phyloP scores from a whole-genome alignment of 2,797 vertebrate genomes.

The Halcyon badia region DNA sequence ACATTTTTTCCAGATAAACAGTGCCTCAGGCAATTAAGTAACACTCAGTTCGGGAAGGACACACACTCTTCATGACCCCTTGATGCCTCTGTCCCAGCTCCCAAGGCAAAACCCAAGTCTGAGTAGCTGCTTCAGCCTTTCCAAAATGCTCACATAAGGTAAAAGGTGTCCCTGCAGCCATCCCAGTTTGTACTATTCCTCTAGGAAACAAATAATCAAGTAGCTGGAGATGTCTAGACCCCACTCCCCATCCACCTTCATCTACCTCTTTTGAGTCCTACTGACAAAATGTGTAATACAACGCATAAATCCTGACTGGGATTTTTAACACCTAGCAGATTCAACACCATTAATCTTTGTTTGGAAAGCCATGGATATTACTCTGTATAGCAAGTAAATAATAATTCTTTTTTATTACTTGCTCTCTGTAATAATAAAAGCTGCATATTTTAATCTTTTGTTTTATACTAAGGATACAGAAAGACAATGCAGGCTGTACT shows the following conservation, averaged over 20 bases:
- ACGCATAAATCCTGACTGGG: slow-evolving; percentile 2
- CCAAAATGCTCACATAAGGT: neutral
- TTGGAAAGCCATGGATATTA: slow-evolving; percentile 42
- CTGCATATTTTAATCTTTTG: slow-evolving; percentile 6
- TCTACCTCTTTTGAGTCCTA: neutral
- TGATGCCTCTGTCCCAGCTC: neutral
- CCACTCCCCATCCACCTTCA: neutral
- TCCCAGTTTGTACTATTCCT: neutral
- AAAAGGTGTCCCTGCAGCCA: neutral
- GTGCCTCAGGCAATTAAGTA: neutral
- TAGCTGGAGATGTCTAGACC: neutral
- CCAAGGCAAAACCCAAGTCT: neutral
- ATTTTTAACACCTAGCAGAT: slow-evolving; percentile 33
- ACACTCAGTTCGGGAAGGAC: neutral
- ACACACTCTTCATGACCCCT: neutral
- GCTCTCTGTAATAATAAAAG: slow-evolving; percentile 9
- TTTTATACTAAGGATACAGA: slow-evolving; percentile 16
- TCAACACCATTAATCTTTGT: slow-evolving; percentile 34
- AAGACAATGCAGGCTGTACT: neutral
- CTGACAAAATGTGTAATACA: slow-evolving; percentile 14
- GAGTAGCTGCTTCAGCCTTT: neutral
- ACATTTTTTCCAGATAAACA: neutral
- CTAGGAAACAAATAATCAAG: neutral
- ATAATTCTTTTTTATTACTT: slow-evolving; percentile 40
- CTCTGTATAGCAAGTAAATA: slow-evolving; percentile 38